These are phyloP conservation scores for Drosophila asahinai DNA, from an alignment of 1,140 invertebrate species.

Conservation along the genomic window DNA sequence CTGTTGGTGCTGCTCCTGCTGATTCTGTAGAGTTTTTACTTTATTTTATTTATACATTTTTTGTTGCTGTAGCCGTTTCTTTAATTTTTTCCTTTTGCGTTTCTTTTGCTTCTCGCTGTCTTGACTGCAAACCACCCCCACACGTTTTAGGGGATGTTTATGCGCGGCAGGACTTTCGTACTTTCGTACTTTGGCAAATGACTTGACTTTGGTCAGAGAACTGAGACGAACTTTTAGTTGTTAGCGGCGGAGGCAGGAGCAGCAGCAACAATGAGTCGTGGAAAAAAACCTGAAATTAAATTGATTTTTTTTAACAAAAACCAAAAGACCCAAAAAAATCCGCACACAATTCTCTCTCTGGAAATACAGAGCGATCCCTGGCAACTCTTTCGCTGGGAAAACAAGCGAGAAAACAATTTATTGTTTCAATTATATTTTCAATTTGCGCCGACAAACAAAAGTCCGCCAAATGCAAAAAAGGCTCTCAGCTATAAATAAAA, in stretches of 20 bases:
- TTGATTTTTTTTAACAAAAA: constrained; percentile 43
- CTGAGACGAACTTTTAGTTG: constrained; percentile 51
- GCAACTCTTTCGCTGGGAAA: constrained; percentile 60
- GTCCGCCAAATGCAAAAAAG: constrained; percentile 65
- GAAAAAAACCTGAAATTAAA: constrained; percentile 49
- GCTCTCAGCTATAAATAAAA: constrained; percentile 78
- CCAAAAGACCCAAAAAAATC: constrained; percentile 9
- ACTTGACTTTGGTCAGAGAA: constrained; percentile 75
- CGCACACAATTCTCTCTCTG: background rate
- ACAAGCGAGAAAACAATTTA: constrained; percentile 60
- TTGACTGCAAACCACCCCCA: constrained; percentile 70
- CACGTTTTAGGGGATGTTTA: constrained; percentile 76
- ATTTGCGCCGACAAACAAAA: constrained; percentile 82
- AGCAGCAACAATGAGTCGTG: constrained; percentile 11
- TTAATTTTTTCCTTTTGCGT: constrained; percentile 56
- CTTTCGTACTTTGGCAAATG: constrained; percentile 71
- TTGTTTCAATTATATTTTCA: constrained; percentile 84
- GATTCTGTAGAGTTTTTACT: constrained; percentile 51
- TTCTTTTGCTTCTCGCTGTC: constrained; percentile 45
- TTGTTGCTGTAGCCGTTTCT: constrained; percentile 59
- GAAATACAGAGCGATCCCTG: constrained; percentile 2
- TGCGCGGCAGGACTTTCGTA: constrained; percentile 63
- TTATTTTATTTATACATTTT: constrained; percentile 31
- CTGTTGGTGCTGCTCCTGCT: constrained; percentile 36
- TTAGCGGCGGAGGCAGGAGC: background rate